phyloP scores from a whole-genome alignment of 2,797 vertebrate species.

The Micropoecilia bifurca region DNA sequence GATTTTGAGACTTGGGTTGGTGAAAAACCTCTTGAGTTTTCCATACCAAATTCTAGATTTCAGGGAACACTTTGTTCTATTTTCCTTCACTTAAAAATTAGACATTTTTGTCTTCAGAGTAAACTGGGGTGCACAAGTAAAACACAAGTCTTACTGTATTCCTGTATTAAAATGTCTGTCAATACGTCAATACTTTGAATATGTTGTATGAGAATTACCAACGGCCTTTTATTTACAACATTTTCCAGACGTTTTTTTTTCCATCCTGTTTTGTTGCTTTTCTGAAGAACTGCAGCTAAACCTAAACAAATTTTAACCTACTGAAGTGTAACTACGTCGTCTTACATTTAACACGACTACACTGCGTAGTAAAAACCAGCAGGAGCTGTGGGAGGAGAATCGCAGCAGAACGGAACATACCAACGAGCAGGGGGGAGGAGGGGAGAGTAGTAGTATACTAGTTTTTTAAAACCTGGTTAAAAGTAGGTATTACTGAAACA shows the following conservation, averaged over 20 bases:
- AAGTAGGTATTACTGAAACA: neutral
- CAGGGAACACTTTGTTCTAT: neutral
- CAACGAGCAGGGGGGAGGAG: conserved; percentile 33
- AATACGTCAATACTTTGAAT: neutral
- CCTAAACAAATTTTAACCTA: neutral
- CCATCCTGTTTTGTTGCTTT: neutral
- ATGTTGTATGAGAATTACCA: neutral
- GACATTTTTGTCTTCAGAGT: neutral
- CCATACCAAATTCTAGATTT: neutral
- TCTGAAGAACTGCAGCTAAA: neutral
- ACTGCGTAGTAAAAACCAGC: conserved; percentile 33
- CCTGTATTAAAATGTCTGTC: neutral
- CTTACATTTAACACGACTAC: conserved; percentile 26
- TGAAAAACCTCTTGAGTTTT: neutral
- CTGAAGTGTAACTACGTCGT: neutral
- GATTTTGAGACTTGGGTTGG: neutral
- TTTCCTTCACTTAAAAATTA: neutral
- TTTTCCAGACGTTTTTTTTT: neutral
- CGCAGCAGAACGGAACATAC: conserved; percentile 49
- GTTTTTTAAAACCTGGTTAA: neutral
- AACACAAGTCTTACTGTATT: neutral
- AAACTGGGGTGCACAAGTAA: neutral
- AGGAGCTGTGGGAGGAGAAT: conserved; percentile 51
- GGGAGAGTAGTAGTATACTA: neutral
- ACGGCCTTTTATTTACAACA: neutral